Base-by-base conservation (phyloP, 2,797 vertebrate species). In the Eurystomus glaucurus region DNA sequence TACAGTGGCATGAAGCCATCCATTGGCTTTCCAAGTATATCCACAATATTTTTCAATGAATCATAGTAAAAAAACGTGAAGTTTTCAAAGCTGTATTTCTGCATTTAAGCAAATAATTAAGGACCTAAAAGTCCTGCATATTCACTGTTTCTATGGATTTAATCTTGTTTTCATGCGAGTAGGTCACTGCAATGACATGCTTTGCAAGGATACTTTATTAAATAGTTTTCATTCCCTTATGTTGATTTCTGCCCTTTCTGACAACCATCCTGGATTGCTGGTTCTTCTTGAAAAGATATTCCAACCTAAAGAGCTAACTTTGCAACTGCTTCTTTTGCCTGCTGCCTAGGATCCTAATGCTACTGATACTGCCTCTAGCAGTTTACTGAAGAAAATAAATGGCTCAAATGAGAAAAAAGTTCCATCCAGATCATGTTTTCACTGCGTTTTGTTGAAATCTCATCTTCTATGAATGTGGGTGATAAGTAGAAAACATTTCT, bases 401-500 rank as follows among this genome's bases (percentile, higher is more conserved):
- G 62, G 46, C 8, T 80, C 52, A 75, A 71, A 61, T 52, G n/a
- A 82, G 50, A 75, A 86, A 72, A 69, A 68, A 10, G 9, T 61
- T 86, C 43, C 9, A 80, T 87, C n/a, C 66, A 75, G 31, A 48
- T 72, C 10, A 39, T 54, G 31, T 28, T 88, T 85, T 78, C 17
- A 33, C 54, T 28, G 21, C 14, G 33, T 77, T 86, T 84, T 90
- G 11, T 78, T 88, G 77, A 72, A 71, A 68, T 76, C 26, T 68
- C 45, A 52, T 60, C 23, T 58, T 58, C 60, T 64, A 18, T 55
- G 78, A 81, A 75, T 57, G 54, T 61, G 33, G 5, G 6, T 75
- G 41, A 84, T 41, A 95, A 87, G 26, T 58, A 71, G 77, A 91
- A 95, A 91, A 50, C 29, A 69, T 61, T 70, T 91, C 8, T 85